Evolutionary conservation across 2,888 invertebrate genomes (phyloP), one percentile per base, ranked within the genome.

Genomic region (Phengaris arion): DNA sequence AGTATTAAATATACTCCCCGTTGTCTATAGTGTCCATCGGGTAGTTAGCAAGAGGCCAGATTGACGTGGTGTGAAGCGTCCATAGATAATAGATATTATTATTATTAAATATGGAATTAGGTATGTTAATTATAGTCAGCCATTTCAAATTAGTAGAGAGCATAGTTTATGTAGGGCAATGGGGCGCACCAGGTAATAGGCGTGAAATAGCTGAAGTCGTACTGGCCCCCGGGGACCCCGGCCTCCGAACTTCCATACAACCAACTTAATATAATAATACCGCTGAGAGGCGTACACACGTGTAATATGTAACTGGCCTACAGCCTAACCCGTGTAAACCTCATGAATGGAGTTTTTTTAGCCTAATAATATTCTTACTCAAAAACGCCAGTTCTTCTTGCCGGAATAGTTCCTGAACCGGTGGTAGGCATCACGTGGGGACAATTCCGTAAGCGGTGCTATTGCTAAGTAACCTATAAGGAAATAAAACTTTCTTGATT

Each of bases 211-310:
- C 35, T 64, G 35, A 13, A 64, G 6, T 12, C 12, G 35, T 64
- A 64, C 22, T 6, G 64, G 64, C 6, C 64, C 12, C 35, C 45
- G 0, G 64, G 7, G 64, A 64, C 64, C 15, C 57, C 10, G 35
- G 52, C 52, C 52, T 52, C 6, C 64, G 6, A 64, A 64, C 35
- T 64, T 64, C 35, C 64, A 64, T 45, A 64, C 12, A 64, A 12
- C 12, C 64, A 45, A 64, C 64, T 64, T 64, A 64, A 64, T 64
- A 45, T 64, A 6, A 64, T 64, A 64, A 64, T 64, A 64, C 64
- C 64, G 35, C 13, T 2, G 64, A 64, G 64, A 64, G 12, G 5
- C 64, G 13, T 64, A 64, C 64, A 64, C 64, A 64, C 64, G 13
- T 64, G 12, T 4, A 52, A 52, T 10, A 12, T 12, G 52, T 9